phyloP scores from a whole-genome alignment of 2,797 vertebrate species.

The Orestias chungarensis region DNA sequence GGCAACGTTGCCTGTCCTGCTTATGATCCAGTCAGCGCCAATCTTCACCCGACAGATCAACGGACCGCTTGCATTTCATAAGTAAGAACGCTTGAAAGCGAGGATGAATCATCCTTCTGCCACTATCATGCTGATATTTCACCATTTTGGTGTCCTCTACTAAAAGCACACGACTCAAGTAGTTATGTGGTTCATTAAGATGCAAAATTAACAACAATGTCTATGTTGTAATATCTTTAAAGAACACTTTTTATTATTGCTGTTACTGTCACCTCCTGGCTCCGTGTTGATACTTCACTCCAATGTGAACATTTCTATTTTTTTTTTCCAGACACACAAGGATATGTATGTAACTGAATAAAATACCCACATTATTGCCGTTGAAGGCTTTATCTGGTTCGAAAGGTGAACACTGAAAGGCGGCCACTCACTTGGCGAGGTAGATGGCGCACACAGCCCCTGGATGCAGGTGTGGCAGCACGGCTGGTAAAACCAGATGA shows the following conservation, averaged over 20 bases:
- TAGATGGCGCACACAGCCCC: slow-evolving; percentile 89
- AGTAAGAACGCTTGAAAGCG: too few species aligned
- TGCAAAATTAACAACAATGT: background rate
- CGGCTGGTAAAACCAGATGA: slow-evolving; percentile 81
- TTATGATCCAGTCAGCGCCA: background rate
- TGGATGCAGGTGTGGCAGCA: slow-evolving; percentile 82
- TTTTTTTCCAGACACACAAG: background rate
- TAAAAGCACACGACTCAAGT: background rate
- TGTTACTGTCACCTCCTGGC: background rate
- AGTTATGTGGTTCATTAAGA: background rate
- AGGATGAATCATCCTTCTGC: background rate
- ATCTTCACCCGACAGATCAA: background rate
- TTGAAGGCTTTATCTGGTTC: background rate
- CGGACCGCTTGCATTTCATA: too few species aligned
- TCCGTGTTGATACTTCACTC: background rate
- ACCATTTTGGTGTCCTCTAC: background rate
- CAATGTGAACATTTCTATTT: background rate
- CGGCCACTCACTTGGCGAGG: slow-evolving; percentile 87
- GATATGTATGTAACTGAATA: background rate
- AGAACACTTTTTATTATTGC: background rate
- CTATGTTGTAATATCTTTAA: background rate
- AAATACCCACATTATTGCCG: background rate
- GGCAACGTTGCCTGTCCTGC: background rate
- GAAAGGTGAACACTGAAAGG: background rate
- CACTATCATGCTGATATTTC: background rate